phyloP scores from a whole-genome alignment of 2,888 invertebrate species.

The Eilema caniola region DNA sequence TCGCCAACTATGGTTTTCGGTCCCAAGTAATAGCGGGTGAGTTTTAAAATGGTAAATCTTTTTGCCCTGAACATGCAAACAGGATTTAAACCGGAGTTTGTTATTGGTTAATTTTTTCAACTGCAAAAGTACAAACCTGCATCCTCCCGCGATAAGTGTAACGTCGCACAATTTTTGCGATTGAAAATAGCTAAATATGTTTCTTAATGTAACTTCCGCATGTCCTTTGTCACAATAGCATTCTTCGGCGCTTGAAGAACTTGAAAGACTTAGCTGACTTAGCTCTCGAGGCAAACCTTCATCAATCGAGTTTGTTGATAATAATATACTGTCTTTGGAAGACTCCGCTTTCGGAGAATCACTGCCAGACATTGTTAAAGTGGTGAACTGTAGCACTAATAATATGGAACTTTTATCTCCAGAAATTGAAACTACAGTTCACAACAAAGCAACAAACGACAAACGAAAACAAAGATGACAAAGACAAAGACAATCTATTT shows the following conservation, averaged over 20 bases:
- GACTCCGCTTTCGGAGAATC: constrained; percentile 76
- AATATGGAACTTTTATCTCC: constrained; percentile 15
- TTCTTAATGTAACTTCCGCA: constrained; percentile 92
- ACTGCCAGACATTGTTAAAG: constrained; percentile 74
- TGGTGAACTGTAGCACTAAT: constrained; percentile 8
- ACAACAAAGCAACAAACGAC: constrained; percentile 56
- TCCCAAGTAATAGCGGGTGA: background rate
- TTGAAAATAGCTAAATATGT: constrained; percentile 94
- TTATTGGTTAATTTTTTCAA: background rate
- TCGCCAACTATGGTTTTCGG: too few species aligned
- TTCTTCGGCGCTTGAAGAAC: constrained; percentile 92
- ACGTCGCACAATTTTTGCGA: constrained; percentile 96
- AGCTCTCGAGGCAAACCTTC: constrained; percentile 89
- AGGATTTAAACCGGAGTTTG: background rate
- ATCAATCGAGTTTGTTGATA: constrained; percentile 82
- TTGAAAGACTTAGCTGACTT: constrained; percentile 89
- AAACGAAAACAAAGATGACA: constrained; percentile 67
- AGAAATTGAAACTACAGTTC: constrained; percentile 30
- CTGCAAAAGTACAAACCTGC: constrained; percentile 77
- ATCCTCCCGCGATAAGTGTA: constrained; percentile 92
- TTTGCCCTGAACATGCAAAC: constrained; percentile 9
- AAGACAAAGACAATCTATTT: constrained; percentile 59
- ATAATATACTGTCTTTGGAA: constrained; percentile 76
- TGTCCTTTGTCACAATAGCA: constrained; percentile 92
- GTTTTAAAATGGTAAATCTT: background rate